phyloP scores from a whole-genome alignment of 2,797 vertebrate genomes.

The Platalea minor region DNA sequence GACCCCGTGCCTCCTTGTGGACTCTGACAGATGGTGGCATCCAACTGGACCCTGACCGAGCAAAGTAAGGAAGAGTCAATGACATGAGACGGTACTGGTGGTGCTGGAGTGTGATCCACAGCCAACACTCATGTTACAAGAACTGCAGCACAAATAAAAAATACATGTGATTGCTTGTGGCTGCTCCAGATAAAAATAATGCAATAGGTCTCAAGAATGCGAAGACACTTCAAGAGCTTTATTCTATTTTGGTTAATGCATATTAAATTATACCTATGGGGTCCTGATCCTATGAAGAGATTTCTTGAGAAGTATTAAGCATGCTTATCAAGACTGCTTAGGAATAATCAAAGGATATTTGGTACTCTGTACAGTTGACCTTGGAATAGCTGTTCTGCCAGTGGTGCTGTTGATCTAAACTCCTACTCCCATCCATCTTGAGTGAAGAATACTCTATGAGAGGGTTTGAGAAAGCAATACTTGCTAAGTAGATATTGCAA shows the following conservation, averaged over 20 bases:
- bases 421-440: neutral
- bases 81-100: neutral
- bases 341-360: neutral
- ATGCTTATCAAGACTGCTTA: neutral
- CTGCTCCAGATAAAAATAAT: neutral
- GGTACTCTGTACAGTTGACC: neutral
- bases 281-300: neutral
- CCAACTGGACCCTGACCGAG: slow-evolving; percentile 6
- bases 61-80: neutral
- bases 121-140: neutral
- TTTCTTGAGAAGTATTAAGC: neutral
- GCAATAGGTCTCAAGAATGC: neutral
- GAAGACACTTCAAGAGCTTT: neutral
- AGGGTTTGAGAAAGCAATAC: neutral
- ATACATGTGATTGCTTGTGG: neutral
- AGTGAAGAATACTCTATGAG: neutral
- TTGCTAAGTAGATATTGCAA: neutral
- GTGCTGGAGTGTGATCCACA: neutral
- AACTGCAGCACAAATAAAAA: neutral
- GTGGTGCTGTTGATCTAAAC: neutral
- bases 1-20: neutral
- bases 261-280: neutral
- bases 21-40: slow-evolving; percentile 45
- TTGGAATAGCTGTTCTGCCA: neutral
- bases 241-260: neutral